Evolutionary conservation across 2,888 invertebrate species (phyloP).

Genomic region (Pristionchus entomophagus): DNA sequence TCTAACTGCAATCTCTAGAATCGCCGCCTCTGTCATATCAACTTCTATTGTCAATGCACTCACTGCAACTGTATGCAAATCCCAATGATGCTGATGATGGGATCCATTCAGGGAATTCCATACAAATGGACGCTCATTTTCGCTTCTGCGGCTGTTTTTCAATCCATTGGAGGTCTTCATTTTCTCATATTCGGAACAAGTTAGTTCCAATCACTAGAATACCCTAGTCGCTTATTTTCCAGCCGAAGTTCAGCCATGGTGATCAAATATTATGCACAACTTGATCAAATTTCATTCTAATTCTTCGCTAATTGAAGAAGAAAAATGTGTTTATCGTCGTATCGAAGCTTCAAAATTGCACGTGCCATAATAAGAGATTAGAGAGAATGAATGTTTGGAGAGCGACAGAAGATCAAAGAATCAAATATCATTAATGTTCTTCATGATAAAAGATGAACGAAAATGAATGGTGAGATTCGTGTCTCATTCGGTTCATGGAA

Average conservation of each 20-base stretch:
- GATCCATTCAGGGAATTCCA: not conserved
- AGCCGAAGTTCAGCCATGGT: conserved; percentile 23
- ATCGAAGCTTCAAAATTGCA: not conserved
- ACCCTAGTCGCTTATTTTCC: too few relatives aligned
- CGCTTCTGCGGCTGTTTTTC: not conserved
- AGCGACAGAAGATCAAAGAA: not conserved
- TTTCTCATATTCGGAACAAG: conserved; percentile 15
- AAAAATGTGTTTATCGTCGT: not conserved
- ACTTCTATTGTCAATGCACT: conserved; percentile 37
- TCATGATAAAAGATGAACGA: not conserved
- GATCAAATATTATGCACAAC: not conserved
- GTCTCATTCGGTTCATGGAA: not conserved
- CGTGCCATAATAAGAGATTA: not conserved
- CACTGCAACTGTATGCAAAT: not conserved
- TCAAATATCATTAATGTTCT: not conserved
- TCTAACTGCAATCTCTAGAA: not conserved
- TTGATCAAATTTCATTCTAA: not conserved
- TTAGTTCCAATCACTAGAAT: not conserved
- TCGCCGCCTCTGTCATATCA: not conserved
- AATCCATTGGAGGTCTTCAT: conserved; percentile 26
- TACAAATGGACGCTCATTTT: conserved; percentile 6
- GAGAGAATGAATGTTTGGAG: not conserved
- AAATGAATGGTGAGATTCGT: too few relatives aligned
- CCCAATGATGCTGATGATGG: too few relatives aligned
- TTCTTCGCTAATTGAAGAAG: not conserved